Evolutionary conservation across 1,140 invertebrate genomes (phyloP), one percentile per base, ranked within the genome.

Genomic region (Phymorhynchus buccinoides): DNA sequence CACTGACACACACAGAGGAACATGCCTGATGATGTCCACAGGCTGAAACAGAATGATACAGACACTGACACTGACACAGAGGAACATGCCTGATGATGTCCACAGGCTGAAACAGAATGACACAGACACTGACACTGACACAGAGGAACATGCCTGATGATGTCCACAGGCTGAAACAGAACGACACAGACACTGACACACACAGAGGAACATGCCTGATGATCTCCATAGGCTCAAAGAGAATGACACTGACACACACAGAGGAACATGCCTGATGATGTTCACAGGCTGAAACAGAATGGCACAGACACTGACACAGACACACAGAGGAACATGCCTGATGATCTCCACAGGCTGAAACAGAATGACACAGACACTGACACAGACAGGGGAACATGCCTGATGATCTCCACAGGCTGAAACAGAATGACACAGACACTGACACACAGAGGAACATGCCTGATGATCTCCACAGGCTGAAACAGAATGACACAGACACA

Each of bases 281-380:
- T 22, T 30, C 1, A 30, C 22, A 1, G 35, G 16, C 32, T 62
- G 3, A 22, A 41, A 35, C 32, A 35, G 1, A 44, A 41, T 12
- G 0, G 2, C 79, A 62, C 56, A 62, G 16, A 22, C 7, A 3
- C n/a, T 22, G 35, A 41, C 41, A 30, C 44, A 22, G 12, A 56
- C 44, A 80, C 79, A 62, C 79, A 80, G 42, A 48, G 27, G 56
- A n/a, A 84, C 81, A 83, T 18, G 35, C 52, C n/a, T 1, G n/a
- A 30, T 37, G 3, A 83, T 22, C 42, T 35, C 32, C 14, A 37
- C 7, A 41, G 1, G 41, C 32, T 68, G 4, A 73, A 4, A 39
- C 80, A 83, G 16, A 35, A 30, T n/a, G 44, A 42, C 30, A 84
- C 39, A 48, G 3, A 41, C 35, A 77, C 14, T 6, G 16, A 0